phyloP scores from a whole-genome alignment of 2,113 vertebrate species.

The Mixornis gularis region DNA sequence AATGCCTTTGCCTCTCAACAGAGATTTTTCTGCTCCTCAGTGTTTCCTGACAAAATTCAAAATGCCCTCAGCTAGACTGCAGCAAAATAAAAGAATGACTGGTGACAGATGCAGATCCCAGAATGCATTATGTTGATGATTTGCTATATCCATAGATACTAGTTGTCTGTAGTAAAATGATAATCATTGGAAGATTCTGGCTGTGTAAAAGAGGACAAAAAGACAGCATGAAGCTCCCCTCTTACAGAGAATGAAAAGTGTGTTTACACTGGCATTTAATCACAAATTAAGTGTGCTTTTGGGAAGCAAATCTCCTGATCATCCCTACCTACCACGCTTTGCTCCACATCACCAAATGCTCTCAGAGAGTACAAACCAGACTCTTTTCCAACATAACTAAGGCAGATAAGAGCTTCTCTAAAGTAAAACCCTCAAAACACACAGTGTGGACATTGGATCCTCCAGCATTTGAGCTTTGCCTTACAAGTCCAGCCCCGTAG shows the following conservation, averaged over 20 bases:
- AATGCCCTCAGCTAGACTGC: not conserved
- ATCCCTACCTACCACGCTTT: not conserved
- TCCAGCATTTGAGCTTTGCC: not conserved
- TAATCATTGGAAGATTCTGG: not conserved
- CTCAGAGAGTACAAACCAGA: not conserved
- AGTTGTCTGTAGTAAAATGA: not conserved
- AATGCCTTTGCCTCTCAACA: not conserved
- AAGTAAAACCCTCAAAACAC: not conserved
- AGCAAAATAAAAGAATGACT: not conserved
- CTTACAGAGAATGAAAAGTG: not conserved
- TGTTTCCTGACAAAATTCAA: not conserved
- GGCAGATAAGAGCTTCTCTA: not conserved
- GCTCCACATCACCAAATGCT: not conserved
- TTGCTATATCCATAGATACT: not conserved
- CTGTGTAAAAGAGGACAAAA: not conserved
- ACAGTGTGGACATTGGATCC: not conserved
- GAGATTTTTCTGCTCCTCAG: not conserved
- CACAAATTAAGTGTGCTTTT: not conserved
- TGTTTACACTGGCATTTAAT: not conserved
- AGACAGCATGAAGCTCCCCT: fast-evolving
- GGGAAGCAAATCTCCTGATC: not conserved
- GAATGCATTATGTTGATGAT: not conserved
- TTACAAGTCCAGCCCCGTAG: not conserved
- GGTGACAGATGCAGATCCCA: not conserved
- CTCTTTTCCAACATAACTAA: not conserved